Evolutionary conservation across 1,140 invertebrate genomes (phyloP), one percentile per base, ranked within the genome.

Genomic region (Oncopodura yosiiana): DNA sequence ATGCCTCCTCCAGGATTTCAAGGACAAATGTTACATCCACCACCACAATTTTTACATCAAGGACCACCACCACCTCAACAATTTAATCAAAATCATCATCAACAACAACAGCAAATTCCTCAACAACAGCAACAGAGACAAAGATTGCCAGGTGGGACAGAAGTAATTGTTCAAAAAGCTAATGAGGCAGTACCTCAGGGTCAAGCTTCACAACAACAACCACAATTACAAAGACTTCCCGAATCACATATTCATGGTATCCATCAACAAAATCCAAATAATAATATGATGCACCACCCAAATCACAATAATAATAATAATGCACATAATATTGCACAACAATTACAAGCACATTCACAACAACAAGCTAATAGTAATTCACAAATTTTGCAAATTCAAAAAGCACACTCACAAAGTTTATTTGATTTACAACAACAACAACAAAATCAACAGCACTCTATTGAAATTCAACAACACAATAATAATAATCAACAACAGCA

Each of bases 171-270:
- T 30, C 49, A 51, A 38, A 51, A 51, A 11, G 55, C 55, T 26
- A 50, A 50, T 12, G 48, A 57, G 24, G 45, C 50, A 34, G 18
- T 42, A 36, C 45, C 49, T 36, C 46, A 49, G 36, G 32, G 43
- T 27, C 58, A 52, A 21, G 49, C 49, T 19, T 55, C 43, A 4
- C 44, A 21, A 45, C 58, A 60, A 18, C 49, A 53, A 44, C 14
- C 30, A 8, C 30, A 50, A 38, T 26, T 14, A n/a, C 48, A 26
- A 18, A 30, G 39, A 32, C 30, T 42, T n/a, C 32, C 38, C 30
- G 34, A 32, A 1, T 29, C 38, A 36, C 54, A 19, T 12, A 16
- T 41, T 16, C 14, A 21, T 12, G 38, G 14, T 16, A 16, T 14
- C 38, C 38, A 16, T 12, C 19, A 6, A 12, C 5, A 19, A 21